Base-by-base conservation (phyloP, 2,797 vertebrate species). In the Amblyraja radiata region DNA sequence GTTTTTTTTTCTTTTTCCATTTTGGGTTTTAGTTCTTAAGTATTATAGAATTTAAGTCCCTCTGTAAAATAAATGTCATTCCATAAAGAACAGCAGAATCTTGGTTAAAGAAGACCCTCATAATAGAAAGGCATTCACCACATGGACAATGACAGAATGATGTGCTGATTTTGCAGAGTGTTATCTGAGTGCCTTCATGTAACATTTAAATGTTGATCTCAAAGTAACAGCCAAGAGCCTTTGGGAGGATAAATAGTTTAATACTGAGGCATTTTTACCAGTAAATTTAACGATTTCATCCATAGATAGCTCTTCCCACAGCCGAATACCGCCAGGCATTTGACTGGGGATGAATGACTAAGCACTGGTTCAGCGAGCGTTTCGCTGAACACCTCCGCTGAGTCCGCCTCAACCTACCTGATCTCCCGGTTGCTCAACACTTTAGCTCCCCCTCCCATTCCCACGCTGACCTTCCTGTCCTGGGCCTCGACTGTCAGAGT, bases 111-210 rank as follows among this genome's bases (percentile, higher is more conserved):
- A 74, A 74, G 9, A 23, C 39, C 1, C 61, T 58, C 2, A 13
- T 92, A 92, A 92, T 92, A 76, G 90, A 76, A 92, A 74, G 21
- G 36, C 73, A 28, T n/a, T 74, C 25, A 13, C 36, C 71, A 76
- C 25, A 23, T 46, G 73, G 71, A 74, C 36, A 54, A 92, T 7
- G 76, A 74, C 74, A 65, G n/a, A 1, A 71, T n/a, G 46, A 76
- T 28, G 68, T 92, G 68, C 32, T 92, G 90, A 74, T 90, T 71
- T 90, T 65, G 88, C 36, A 46, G 1, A 73, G 18, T 90, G 88
- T 90, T 90, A 73, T 90, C 65, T 76, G 54, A 92, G 21, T 92
- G 90, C 3, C 90, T 39, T 92, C 71, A 92, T 54, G 23, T 74
- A n/a, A 28, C 68, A 74, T 92, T 76, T 74, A 58, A 92, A 92